A percentile compares a stretch with the other conserved stretches of the same genome.
Conservation (phyloP, 2,888 invertebrate genomes). For the Mimumesa dahlbomi region DNA sequence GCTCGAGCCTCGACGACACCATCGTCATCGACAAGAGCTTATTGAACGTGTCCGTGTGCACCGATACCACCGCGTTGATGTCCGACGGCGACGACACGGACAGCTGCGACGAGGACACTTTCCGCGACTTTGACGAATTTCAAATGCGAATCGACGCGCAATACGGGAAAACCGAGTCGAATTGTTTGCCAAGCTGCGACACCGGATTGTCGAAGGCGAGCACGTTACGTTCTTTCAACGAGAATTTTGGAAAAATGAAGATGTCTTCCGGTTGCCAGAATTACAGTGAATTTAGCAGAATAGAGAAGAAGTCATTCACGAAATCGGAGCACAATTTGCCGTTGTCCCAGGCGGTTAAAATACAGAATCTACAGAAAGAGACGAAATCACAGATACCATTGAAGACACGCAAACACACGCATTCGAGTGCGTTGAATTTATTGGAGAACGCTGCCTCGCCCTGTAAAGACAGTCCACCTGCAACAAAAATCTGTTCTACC, state of each 20-base stretch:
- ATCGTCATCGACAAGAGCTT: conserved; percentile 3
- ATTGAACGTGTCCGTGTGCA: conserved; percentile 53
- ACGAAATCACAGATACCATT: conserved; percentile 28
- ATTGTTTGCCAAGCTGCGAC: conserved; percentile 3
- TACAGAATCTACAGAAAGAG: conserved; percentile 32
- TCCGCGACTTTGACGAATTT: conserved; percentile 54
- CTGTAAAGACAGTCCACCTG: conserved; percentile 76
- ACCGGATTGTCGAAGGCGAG: background rate
- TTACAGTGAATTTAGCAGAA: no score
- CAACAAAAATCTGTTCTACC: conserved; percentile 55
- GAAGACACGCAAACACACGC: conserved; percentile 30
- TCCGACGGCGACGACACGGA: conserved; percentile 68
- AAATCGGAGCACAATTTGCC: background rate
- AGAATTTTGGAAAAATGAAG: background rate
- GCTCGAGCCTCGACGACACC: conserved; percentile 21
- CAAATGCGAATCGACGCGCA: background rate
- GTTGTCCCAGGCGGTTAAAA: conserved; percentile 13
- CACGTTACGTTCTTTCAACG: background rate
- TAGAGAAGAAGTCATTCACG: background rate
- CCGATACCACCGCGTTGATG: conserved; percentile 57
- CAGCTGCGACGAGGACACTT: conserved; percentile 69
- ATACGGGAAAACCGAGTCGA: conserved; percentile 3
- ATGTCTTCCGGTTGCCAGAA: background rate
- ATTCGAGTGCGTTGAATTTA: conserved; percentile 56
- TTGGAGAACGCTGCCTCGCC: conserved; percentile 76